These are phyloP conservation scores for Brenthis daphne DNA, from an alignment of 2,888 invertebrate species.

Conservation along the genomic window DNA sequence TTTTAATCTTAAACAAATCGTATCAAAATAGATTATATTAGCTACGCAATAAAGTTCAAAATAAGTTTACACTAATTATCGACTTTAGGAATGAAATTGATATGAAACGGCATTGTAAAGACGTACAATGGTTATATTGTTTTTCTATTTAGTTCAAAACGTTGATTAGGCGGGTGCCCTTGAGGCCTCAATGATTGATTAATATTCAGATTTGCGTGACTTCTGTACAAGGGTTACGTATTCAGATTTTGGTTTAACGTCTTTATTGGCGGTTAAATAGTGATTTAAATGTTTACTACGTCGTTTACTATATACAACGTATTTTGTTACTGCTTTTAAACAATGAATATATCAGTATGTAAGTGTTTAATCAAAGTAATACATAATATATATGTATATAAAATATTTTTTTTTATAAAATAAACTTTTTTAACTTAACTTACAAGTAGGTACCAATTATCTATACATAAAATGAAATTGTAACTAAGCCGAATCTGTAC, in stretches of 20 bases:
- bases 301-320: too few relatives aligned
- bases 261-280: background rate
- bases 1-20: slow-evolving; percentile 35
- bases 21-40: slow-evolving; percentile 25
- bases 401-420: too few relatives aligned
- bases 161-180: slow-evolving; percentile 58
- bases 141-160: slow-evolving; percentile 55
- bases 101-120: slow-evolving; percentile 64
- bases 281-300: background rate
- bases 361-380: too few relatives aligned
- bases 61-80: slow-evolving; percentile 24
- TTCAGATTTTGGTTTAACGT: background rate
- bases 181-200: slow-evolving; percentile 55
- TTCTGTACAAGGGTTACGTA: slow-evolving; percentile 15
- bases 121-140: slow-evolving; percentile 67
- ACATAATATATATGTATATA: too few relatives aligned
- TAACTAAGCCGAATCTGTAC: too few relatives aligned
- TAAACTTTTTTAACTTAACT: too few relatives aligned
- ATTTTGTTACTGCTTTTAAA: too few relatives aligned
- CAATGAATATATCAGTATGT: too few relatives aligned
- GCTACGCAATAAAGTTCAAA: slow-evolving; percentile 35
- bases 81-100: slow-evolving; percentile 56
- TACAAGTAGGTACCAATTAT: too few relatives aligned
- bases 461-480: too few relatives aligned
- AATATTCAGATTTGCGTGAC: slow-evolving; percentile 47